A percentile compares a stretch with the other conserved stretches of the same genome.
These are phyloP conservation scores for Dastarcus helophoroides DNA, from an alignment of 2,888 invertebrate species.

Conservation along the genomic window DNA sequence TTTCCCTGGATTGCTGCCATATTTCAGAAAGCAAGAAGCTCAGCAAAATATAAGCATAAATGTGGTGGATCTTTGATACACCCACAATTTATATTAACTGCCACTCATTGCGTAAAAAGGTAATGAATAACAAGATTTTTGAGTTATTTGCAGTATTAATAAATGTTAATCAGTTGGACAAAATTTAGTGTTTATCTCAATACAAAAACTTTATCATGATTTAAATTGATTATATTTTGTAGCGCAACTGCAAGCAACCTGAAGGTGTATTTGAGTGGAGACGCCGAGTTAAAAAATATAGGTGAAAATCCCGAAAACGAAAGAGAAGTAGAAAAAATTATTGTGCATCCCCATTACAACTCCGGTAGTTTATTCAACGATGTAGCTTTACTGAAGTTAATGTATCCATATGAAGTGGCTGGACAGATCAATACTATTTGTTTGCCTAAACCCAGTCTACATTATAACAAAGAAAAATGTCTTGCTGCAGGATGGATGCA, in stretches of 20 bases:
- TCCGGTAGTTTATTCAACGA: slow-evolving; percentile 61
- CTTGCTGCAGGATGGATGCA: slow-evolving; percentile 67
- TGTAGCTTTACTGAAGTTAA: slow-evolving; percentile 57
- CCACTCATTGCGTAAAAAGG: slow-evolving; percentile 60
- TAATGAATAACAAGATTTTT: slow-evolving; percentile 23
- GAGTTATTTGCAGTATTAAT: slow-evolving; percentile 64
- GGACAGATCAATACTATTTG: slow-evolving; percentile 61
- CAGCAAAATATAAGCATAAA: slow-evolving; percentile 48
- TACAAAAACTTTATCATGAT: background rate
- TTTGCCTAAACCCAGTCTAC: slow-evolving; percentile 43
- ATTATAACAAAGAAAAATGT: slow-evolving; percentile 44
- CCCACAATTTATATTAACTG: slow-evolving; percentile 62
- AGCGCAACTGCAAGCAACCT: slow-evolving; percentile 4
- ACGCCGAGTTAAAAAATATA: slow-evolving; percentile 5
- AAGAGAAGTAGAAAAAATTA: slow-evolving; percentile 44
- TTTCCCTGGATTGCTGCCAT: slow-evolving; percentile 78
- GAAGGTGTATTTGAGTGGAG: slow-evolving; percentile 6
- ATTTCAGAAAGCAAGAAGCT: slow-evolving; percentile 43
- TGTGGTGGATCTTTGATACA: slow-evolving; percentile 76
- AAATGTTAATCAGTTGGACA: slow-evolving; percentile 67
- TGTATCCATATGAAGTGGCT: slow-evolving; percentile 45
- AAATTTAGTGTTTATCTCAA: slow-evolving; percentile 36
- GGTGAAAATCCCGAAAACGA: slow-evolving; percentile 50
- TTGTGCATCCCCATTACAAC: slow-evolving; percentile 52
- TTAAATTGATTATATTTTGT: background rate